Percentiles rank a stretch among this genome's conserved stretches.
These are phyloP conservation scores for Equus quagga DNA, from an alignment of 2,113 vertebrate genomes.

Conservation along the genomic window DNA sequence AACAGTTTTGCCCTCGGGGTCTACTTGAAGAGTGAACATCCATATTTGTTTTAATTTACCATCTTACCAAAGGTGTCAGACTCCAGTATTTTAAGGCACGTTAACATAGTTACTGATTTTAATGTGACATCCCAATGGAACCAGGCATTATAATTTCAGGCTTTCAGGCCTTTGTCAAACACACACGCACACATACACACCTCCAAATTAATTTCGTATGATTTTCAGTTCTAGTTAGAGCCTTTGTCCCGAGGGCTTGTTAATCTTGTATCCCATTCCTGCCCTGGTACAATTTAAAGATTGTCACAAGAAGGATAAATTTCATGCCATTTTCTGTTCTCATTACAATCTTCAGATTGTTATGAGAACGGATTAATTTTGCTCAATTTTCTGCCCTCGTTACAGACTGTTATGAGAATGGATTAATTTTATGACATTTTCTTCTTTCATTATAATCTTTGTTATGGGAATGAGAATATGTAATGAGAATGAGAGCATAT, in stretches of 20 bases:
- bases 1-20: conserved; percentile 15
- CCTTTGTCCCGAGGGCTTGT: conserved; percentile 78
- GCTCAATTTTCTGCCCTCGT: conserved; percentile 87
- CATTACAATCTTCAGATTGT: conserved; percentile 87
- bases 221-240: conserved; percentile 74
- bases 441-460: conserved; percentile 89
- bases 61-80: not conserved
- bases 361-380: conserved; percentile 88
- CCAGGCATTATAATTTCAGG: not conserved
- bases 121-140: not conserved
- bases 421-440: conserved; percentile 91
- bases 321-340: conserved; percentile 86
- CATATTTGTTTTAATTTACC: conserved; percentile 33
- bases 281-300: conserved; percentile 82
- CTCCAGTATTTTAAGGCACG: conserved; percentile 27
- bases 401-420: conserved; percentile 87
- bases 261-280: conserved; percentile 84
- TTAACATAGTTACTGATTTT: conserved; percentile 72
- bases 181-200: not conserved
- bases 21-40: not conserved
- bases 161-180: conserved; percentile 50
- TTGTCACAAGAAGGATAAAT: conserved; percentile 88
- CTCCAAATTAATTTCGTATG: conserved; percentile 68
- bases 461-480: conserved; percentile 87
- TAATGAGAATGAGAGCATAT: conserved; percentile 86